Percentiles rank a stretch among this genome's conserved stretches.
These are phyloP conservation scores for Plodia interpunctella DNA, from an alignment of 1,140 invertebrate species.

Conservation along the genomic window DNA sequence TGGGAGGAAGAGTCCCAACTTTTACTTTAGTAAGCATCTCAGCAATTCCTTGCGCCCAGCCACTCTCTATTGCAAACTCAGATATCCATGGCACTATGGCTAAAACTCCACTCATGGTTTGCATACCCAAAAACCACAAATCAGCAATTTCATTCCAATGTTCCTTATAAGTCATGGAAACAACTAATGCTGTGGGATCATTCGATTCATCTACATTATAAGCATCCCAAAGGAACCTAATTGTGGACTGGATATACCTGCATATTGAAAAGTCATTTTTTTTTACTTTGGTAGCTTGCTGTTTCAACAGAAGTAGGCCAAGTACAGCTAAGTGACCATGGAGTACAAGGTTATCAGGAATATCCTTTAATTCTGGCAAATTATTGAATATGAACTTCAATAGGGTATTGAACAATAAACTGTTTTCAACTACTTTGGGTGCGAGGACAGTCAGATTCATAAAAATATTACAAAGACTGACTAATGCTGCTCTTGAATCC, in stretches of 20 bases:
- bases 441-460: constrained; percentile 95
- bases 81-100: constrained; percentile 91
- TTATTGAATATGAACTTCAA: constrained; percentile 92
- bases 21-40: constrained; percentile 88
- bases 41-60: constrained; percentile 93
- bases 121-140: constrained; percentile 95
- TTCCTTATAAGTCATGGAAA: constrained; percentile 90
- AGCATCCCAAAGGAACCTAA: constrained; percentile 94
- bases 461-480: constrained; percentile 92
- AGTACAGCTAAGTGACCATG: constrained; percentile 90
- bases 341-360: constrained; percentile 89
- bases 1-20: constrained; percentile 86
- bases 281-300: constrained; percentile 87
- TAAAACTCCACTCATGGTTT: constrained; percentile 90
- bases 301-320: constrained; percentile 89
- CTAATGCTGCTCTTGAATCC: constrained; percentile 88
- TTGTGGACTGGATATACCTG: constrained; percentile 90
- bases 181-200: constrained; percentile 87
- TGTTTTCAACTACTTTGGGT: constrained; percentile 87
- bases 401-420: constrained; percentile 85
- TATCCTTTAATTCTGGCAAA: constrained; percentile 89
- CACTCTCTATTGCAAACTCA: constrained; percentile 93
- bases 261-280: constrained; percentile 93
- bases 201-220: constrained; percentile 92
- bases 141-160: constrained; percentile 93